A percentile compares a stretch with the other conserved stretches of the same genome.
phyloP scores from a whole-genome alignment of 2,888 invertebrate species.

The Sabatieria punctata region DNA sequence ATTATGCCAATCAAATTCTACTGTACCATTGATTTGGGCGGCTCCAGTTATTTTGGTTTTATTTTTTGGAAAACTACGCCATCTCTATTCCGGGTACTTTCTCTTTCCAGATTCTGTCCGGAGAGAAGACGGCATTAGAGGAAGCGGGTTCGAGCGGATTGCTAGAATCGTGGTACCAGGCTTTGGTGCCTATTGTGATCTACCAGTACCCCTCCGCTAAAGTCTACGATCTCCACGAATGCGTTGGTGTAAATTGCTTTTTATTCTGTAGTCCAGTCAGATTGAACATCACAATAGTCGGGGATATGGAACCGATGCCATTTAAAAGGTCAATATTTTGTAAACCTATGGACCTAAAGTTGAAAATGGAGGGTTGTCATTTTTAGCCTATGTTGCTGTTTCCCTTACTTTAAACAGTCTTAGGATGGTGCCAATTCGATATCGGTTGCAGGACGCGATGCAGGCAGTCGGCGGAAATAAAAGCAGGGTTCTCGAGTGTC shows the following conservation, averaged over 20 bases:
- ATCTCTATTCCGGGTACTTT: too few relatives aligned
- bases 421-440: too few relatives aligned
- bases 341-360: too few relatives aligned
- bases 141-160: neutral
- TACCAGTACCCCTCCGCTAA: neutral
- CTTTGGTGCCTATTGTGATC: neutral
- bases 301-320: too few relatives aligned
- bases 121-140: neutral
- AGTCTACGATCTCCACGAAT: neutral
- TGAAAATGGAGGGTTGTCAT: too few relatives aligned
- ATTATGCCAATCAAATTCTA: too few relatives aligned
- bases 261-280: too few relatives aligned
- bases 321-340: too few relatives aligned
- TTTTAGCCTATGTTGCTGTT: too few relatives aligned
- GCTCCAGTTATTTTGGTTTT: neutral
- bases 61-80: neutral
- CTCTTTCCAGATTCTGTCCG: neutral
- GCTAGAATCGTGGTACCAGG: neutral
- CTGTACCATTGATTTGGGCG: neutral
- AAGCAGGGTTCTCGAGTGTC: constrained; percentile 38
- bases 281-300: too few relatives aligned
- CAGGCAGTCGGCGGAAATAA: constrained; percentile 21
- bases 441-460: constrained; percentile 44
- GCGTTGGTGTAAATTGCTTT: too few relatives aligned
- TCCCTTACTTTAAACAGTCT: too few relatives aligned